Evolutionary conservation across 2,888 invertebrate species (phyloP), one percentile per base, ranked within the genome.

Genomic region (Agrochola litura): DNA sequence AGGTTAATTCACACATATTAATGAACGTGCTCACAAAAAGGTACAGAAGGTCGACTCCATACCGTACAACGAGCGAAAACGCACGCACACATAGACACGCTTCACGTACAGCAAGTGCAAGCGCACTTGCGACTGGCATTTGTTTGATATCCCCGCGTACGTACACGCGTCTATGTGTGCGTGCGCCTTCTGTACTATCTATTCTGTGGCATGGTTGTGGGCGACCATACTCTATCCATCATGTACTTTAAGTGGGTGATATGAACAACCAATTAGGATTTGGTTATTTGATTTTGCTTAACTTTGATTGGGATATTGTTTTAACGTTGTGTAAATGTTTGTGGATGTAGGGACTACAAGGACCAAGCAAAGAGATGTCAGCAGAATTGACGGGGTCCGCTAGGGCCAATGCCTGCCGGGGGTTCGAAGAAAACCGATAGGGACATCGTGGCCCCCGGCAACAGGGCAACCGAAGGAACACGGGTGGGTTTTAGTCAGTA

Each of bases 1-100:
- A 88, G 86, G 89, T 83, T 91, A 92, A 92, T 93, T 92, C 89
- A 91, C 90, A 91, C 91, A 89, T 91, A 91, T 86, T 91, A 92
- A 92, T 83, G 78, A 73, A 61, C 68, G 63, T 61, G 22, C 16
- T 10, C 63, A 60, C n/a, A 12, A 6, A 43, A 22, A 52, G 12
- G 1, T 6, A 65, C 43, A 52, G 72, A 77, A 78, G 25, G 2
- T 8, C 16, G 0, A 1, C 22, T 10, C 2, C 46, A 46, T 3
- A 4, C 37, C 0, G 16, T 46, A 25, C 16, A 54, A 12, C 5
- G 30, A 61, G 14, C 16, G 9, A 22, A 58, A 49, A n/a, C 4
- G 4, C 41, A 74, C 46, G 25, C 58, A 74, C 22, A 41, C 25
- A 25, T 56, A 25, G 16, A 30, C 41, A 75, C 2, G 30, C 14